Conservation (phyloP, 2,797 vertebrate species). For the Gymnocypris eckloni region DNA sequence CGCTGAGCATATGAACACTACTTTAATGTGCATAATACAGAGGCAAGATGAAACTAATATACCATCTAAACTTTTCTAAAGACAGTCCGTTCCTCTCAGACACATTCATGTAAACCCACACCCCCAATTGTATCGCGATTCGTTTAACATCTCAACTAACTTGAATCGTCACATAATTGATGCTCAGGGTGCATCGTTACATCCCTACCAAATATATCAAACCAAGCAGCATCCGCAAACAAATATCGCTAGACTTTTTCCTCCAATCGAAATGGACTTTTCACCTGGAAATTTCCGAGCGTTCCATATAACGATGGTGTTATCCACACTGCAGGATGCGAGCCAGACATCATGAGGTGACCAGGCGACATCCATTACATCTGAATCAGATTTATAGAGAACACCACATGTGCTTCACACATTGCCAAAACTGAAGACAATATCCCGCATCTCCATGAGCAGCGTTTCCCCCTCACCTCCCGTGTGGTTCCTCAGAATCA, state of each 20-base stretch:
- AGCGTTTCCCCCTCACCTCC: slow-evolving; percentile 81
- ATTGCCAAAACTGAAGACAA: not conserved
- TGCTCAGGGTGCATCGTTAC: not conserved
- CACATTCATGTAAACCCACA: too few relatives aligned
- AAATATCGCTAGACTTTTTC: not conserved
- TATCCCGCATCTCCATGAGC: not conserved
- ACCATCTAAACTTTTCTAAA: not conserved
- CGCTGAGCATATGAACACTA: not conserved
- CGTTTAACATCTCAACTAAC: too few relatives aligned
- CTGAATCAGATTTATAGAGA: slow-evolving; percentile 70
- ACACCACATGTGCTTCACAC: slow-evolving; percentile 17
- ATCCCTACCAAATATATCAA: not conserved
- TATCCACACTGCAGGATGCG: slow-evolving; percentile 98
- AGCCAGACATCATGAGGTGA: slow-evolving; percentile 97
- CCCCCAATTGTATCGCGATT: too few relatives aligned
- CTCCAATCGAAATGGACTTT: not conserved
- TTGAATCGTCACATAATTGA: too few relatives aligned
- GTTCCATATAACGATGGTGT: slow-evolving; percentile 99
- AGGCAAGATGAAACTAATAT: not conserved
- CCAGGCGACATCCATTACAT: slow-evolving; percentile 99
- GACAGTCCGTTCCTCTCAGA: too few relatives aligned
- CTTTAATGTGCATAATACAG: not conserved
- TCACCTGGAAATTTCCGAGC: slow-evolving; percentile 96
- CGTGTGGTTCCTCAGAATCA: slow-evolving; percentile 94
- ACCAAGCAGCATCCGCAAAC: not conserved